phyloP scores from a whole-genome alignment of 2,888 invertebrate genomes.

The Helleia helle region DNA sequence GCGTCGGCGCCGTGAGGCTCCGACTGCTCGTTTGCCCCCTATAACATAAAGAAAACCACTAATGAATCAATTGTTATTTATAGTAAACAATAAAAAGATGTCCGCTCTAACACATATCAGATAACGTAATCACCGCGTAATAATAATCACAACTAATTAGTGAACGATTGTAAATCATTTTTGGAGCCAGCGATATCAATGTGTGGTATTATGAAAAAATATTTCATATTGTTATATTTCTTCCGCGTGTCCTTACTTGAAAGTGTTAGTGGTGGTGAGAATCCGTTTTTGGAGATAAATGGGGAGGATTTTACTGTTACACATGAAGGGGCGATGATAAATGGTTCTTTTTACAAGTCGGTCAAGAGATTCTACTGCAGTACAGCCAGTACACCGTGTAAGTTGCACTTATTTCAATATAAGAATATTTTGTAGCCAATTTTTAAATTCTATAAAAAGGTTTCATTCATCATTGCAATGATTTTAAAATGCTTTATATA shows the following conservation, averaged over 20 bases:
- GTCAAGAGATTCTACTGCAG: slow-evolving; percentile 35
- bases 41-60: no score
- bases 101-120: no score
- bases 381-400: slow-evolving; percentile 23
- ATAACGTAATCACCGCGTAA: no score
- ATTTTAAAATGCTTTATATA: no score
- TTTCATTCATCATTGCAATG: neutral
- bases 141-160: neutral
- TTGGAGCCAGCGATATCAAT: neutral
- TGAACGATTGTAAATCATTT: slow-evolving; percentile 8
- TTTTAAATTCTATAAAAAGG: neutral
- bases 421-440: neutral
- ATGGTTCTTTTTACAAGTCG: slow-evolving; percentile 27
- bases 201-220: slow-evolving; percentile 17
- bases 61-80: no score
- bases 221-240: slow-evolving; percentile 12
- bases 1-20: no score
- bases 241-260: slow-evolving; percentile 11
- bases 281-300: slow-evolving; percentile 9
- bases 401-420: slow-evolving; percentile 15
- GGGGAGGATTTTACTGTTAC: slow-evolving; percentile 1
- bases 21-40: no score
- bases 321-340: slow-evolving; percentile 17
- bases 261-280: slow-evolving; percentile 1
- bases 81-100: no score